Conservation (phyloP, 2,888 invertebrate genomes). For the Eucriotettix oculatus region DNA sequence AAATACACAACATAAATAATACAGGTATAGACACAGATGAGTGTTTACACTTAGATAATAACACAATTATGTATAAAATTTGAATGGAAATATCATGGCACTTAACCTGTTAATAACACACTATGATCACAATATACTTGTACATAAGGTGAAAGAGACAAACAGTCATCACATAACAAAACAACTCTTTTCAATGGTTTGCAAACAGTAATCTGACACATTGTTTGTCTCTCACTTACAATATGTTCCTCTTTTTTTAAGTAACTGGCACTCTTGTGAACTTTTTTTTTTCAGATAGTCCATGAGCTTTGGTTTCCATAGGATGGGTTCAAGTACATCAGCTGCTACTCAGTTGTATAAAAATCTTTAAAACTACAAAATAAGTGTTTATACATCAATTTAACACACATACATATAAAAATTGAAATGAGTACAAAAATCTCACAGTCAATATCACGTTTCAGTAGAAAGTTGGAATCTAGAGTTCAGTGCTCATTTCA, state of each 20-base stretch:
- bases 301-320: neutral
- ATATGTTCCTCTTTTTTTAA: too few relatives aligned
- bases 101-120: too few relatives aligned
- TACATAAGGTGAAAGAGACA: too few relatives aligned
- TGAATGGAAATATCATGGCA: neutral
- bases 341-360: too few relatives aligned
- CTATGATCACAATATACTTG: too few relatives aligned
- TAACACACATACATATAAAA: too few relatives aligned
- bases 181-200: too few relatives aligned
- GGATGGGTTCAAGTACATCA: too few relatives aligned
- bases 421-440: neutral
- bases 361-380: neutral
- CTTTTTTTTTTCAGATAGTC: neutral
- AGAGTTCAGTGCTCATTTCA: constrained; percentile 54
- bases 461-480: neutral
- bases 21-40: neutral
- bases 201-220: too few relatives aligned
- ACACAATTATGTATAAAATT: neutral
- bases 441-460: neutral
- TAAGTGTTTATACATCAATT: neutral
- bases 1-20: neutral
- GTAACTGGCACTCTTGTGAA: too few relatives aligned
- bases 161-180: too few relatives aligned
- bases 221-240: too few relatives aligned
- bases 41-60: neutral